phyloP scores from a whole-genome alignment of 2,113 vertebrate species.

The Syrmaticus mikado region DNA sequence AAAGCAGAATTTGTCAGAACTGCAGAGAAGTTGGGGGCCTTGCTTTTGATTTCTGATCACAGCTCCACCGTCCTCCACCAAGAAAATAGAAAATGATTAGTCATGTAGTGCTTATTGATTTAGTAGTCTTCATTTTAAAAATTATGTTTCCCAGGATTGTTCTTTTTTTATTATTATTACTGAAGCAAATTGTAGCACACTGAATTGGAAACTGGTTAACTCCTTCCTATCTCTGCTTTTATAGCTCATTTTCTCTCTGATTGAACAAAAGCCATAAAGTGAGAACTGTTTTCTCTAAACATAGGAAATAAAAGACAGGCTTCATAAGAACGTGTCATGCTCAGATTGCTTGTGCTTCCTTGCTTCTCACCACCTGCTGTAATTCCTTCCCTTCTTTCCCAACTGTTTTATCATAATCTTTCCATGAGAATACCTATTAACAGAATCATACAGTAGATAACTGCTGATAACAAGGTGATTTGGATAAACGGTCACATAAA shows the following conservation, averaged over 20 bases:
- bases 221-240: conserved; percentile 68
- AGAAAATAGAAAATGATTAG: conserved; percentile 72
- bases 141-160: conserved; percentile 72
- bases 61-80: conserved; percentile 52
- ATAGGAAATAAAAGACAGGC: conserved; percentile 52
- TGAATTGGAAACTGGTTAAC: conserved; percentile 71
- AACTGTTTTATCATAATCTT: not conserved
- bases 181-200: conserved; percentile 69
- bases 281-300: conserved; percentile 61
- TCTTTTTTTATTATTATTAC: conserved; percentile 74
- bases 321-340: not conserved
- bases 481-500: not conserved
- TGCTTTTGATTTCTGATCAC: conserved; percentile 71
- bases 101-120: conserved; percentile 75
- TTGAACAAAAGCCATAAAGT: conserved; percentile 62
- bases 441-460: not conserved
- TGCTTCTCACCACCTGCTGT: not conserved
- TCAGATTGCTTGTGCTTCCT: not conserved
- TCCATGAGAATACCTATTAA: not conserved
- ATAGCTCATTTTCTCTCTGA: conserved; percentile 68
- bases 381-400: not conserved
- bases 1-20: conserved; percentile 26
- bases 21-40: conserved; percentile 11
- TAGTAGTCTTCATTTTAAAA: conserved; percentile 74
- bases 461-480: not conserved